A percentile compares a stretch with the other conserved stretches of the same genome.
phyloP scores from a whole-genome alignment of 2,888 invertebrate genomes.

The Proisotoma minuta region DNA sequence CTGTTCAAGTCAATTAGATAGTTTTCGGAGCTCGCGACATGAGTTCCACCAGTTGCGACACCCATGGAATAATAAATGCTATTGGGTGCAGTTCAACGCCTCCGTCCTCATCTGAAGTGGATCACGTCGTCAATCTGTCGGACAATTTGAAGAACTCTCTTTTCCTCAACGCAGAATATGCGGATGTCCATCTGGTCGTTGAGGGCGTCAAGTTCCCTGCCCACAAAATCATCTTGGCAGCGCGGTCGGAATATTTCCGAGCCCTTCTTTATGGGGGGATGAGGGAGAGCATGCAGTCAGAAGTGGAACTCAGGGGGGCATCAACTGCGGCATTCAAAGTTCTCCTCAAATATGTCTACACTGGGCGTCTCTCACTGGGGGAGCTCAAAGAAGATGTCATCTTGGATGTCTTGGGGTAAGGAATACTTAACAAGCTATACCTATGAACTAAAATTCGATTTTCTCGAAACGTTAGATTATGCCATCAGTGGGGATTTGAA shows the following conservation, averaged over 20 bases:
- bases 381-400: conserved; percentile 58
- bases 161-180: conserved; percentile 44
- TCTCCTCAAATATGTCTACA: conserved; percentile 92
- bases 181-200: conserved; percentile 30
- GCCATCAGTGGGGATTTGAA: conserved; percentile 92
- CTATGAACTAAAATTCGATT: neutral
- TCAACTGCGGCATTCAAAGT: conserved; percentile 79
- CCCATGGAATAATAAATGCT: too few relatives aligned
- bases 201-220: conserved; percentile 56
- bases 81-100: too few relatives aligned
- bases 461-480: conserved; percentile 55
- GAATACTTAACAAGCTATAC: neutral
- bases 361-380: conserved; percentile 64
- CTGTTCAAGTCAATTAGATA: too few relatives aligned
- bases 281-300: conserved; percentile 64
- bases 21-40: too few relatives aligned
- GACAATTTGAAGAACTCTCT: conserved; percentile 44
- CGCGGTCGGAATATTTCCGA: conserved; percentile 57
- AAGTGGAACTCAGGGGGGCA: conserved; percentile 79
- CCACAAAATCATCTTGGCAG: conserved; percentile 83
- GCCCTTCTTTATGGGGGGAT: conserved; percentile 62
- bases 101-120: conserved; percentile 32
- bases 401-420: conserved; percentile 62
- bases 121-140: conserved; percentile 45
- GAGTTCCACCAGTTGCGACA: conserved; percentile 45